Conservation (phyloP, 2,113 vertebrate genomes). For the Anolis sagrei region DNA sequence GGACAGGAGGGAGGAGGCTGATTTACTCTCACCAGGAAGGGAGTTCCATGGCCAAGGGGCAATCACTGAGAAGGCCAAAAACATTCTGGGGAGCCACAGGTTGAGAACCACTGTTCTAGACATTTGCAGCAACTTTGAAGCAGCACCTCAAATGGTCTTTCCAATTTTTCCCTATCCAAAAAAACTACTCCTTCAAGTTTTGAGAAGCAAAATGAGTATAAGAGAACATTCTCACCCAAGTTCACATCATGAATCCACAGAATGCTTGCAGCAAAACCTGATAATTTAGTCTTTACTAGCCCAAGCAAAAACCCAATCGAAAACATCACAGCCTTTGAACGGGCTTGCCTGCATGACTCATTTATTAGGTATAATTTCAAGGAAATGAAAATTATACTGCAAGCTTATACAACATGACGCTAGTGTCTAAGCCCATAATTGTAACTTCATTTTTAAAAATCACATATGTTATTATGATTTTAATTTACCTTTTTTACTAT, state of each 20-base stretch:
- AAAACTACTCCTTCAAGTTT: background rate
- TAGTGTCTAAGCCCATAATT: too few relatives aligned
- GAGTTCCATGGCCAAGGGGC: too few relatives aligned
- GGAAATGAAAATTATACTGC: background rate
- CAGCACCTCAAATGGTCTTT: background rate
- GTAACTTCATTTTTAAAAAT: too few relatives aligned
- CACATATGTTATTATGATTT: too few relatives aligned
- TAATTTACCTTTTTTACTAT: background rate
- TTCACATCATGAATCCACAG: background rate
- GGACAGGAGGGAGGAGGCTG: too few relatives aligned
- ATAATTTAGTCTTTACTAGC: background rate
- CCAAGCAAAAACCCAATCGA: background rate
- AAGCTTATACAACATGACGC: background rate
- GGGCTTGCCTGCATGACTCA: background rate
- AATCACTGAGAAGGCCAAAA: too few relatives aligned
- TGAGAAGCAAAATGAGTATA: slow-evolving; percentile 5
- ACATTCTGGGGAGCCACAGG: too few relatives aligned
- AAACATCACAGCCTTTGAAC: too few relatives aligned
- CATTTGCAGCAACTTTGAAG: background rate
- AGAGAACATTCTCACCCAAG: background rate
- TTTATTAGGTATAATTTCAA: background rate
- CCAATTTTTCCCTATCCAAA: background rate
- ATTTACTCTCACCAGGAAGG: too few relatives aligned
- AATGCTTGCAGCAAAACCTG: background rate
- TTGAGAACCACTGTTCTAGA: too few relatives aligned